These are phyloP conservation scores for Sesamia inferens DNA, from an alignment of 2,888 invertebrate species.

Conservation along the genomic window DNA sequence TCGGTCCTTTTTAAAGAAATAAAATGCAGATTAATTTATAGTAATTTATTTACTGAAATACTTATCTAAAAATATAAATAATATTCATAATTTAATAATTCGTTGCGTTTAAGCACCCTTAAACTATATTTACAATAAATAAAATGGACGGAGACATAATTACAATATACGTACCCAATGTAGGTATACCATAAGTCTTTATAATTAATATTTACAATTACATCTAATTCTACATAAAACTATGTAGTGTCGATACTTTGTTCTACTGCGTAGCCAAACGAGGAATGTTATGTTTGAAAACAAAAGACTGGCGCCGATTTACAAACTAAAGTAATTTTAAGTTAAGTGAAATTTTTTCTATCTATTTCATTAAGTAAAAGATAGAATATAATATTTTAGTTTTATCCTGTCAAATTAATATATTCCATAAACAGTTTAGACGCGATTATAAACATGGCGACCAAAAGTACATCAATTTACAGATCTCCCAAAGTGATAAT, in stretches of 20 bases:
- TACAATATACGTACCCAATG: constrained; percentile 86
- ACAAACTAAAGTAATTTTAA: too few relatives aligned
- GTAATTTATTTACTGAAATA: constrained; percentile 73
- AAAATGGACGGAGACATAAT: constrained; percentile 80
- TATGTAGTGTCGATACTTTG: constrained; percentile 72
- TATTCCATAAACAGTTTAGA: too few relatives aligned
- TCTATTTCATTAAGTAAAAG: too few relatives aligned
- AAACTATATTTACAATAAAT: constrained; percentile 63
- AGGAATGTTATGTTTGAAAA: background rate
- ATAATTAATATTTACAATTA: constrained; percentile 58
- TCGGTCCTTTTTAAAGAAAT: constrained; percentile 18
- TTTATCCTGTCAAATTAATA: too few relatives aligned
- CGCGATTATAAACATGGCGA: too few relatives aligned
- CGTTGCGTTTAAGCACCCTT: constrained; percentile 68
- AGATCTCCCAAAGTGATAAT: too few relatives aligned
- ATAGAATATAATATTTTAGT: too few relatives aligned
- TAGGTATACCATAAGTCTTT: constrained; percentile 77
- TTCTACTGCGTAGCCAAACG: background rate
- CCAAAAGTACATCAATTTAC: too few relatives aligned
- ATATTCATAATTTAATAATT: constrained; percentile 79
- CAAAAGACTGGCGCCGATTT: background rate
- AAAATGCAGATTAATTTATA: constrained; percentile 50
- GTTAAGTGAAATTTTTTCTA: too few relatives aligned
- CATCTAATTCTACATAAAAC: constrained; percentile 75
- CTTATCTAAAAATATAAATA: constrained; percentile 78